A percentile compares a stretch with the other conserved stretches of the same genome.
Conservation (phyloP, 2,797 vertebrate genomes). For the Lindbergichthys nudifrons region DNA sequence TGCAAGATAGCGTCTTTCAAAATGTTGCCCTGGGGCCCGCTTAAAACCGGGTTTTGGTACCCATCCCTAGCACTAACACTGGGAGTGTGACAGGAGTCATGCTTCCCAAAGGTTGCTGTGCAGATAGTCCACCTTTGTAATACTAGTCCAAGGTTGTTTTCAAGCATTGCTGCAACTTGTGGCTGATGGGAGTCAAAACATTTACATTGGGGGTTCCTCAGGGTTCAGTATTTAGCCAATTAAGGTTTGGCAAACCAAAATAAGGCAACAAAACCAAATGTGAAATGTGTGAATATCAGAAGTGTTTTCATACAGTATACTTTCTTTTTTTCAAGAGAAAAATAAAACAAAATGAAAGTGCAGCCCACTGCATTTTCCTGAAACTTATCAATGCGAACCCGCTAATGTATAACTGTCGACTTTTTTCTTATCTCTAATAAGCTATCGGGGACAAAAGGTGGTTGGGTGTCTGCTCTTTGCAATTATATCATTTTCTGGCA, state of each 20-base stretch:
- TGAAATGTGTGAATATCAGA: neutral
- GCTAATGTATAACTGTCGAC: neutral
- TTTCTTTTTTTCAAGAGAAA: neutral
- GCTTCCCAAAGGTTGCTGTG: neutral
- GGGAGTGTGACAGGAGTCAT: neutral
- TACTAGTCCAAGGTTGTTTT: neutral
- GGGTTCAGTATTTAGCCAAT: neutral
- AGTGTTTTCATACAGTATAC: neutral
- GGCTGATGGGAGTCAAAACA: neutral
- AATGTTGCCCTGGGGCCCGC: no score
- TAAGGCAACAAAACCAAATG: neutral
- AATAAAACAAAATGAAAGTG: no score
- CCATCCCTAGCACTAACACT: neutral
- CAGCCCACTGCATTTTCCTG: neutral
- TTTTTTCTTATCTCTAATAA: neutral
- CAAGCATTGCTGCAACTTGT: neutral
- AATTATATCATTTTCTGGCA: neutral
- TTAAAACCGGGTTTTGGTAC: no score
- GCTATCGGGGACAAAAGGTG: neutral
- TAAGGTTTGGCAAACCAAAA: neutral
- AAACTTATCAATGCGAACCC: neutral
- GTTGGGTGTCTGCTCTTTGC: neutral
- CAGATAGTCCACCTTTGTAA: no score
- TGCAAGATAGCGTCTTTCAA: no score
- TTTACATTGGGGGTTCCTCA: neutral